Evolutionary conservation across 1,140 invertebrate genomes (phyloP), one percentile per base, ranked within the genome.

Genomic region (Zaprionus nigranus): DNA sequence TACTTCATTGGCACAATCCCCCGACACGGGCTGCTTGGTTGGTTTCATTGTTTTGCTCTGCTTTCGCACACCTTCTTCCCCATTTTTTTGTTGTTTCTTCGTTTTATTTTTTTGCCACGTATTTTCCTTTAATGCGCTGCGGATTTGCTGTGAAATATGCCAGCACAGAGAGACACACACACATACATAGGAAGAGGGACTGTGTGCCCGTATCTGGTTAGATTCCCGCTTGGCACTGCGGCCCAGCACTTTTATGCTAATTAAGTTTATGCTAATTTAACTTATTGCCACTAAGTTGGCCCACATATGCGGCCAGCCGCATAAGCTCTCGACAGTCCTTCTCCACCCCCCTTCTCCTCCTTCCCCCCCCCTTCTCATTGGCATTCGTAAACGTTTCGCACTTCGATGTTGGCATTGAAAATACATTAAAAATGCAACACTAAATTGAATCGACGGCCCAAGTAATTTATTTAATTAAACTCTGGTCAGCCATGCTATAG

Each of bases 261-360:
- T 88, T 88, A 88, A 90, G 84, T 88, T 88, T 88, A 88, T 88
- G 85, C 84, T 88, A 88, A 88, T 88, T 88, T 88, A 88, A 88
- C 84, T 90, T 88, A 88, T 88, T 84, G 85, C 84, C 81, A 88
- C 84, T 88, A 88, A 88, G 84, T 88, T 88, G 84, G 81, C 84
- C 84, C 84, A 88, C 84, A 88, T 88, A 88, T 88, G 84, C 84
- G 84, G 84, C 81, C 84, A 90, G 65, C 84, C 84, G 68, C 85
- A 88, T 77, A 74, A 66, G 67, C 78, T 65, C 62, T 51, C 11
- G 46, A 20, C 20, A 30, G 9, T 38, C 67, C 62, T 38, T 67
- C 63, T 49, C 64, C 59, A 66, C 54, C 49, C 61, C 15, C 43
- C 30, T 59, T 20, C 13, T 24, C 20, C 28, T 61, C 38, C 28